phyloP scores from a whole-genome alignment of 2,888 invertebrate genomes.

The Cataglyphis altisquamis region DNA sequence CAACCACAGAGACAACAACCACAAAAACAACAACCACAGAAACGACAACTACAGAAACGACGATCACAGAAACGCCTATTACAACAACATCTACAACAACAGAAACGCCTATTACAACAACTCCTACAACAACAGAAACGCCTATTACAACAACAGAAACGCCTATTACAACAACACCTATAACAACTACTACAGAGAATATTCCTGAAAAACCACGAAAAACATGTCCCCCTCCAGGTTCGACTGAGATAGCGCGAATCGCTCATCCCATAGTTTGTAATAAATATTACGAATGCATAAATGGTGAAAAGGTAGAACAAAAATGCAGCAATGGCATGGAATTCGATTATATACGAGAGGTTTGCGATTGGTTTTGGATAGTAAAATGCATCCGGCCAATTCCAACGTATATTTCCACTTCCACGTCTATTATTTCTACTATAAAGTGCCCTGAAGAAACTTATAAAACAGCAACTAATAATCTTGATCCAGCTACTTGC shows the following conservation, averaged over 20 bases:
- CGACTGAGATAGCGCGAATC: conserved; percentile 33
- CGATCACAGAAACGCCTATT: not conserved
- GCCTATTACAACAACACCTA: not conserved
- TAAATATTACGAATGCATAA: conserved; percentile 71
- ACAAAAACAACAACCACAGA: not conserved
- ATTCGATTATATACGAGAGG: conserved; percentile 60
- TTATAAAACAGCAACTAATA: not conserved
- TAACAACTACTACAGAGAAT: not conserved
- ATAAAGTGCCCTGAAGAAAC: not conserved
- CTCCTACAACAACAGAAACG: not conserved
- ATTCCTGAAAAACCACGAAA: not conserved
- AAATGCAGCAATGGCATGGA: no score
- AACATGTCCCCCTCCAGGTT: conserved; percentile 34
- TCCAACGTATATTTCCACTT: not conserved
- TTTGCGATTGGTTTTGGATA: conserved; percentile 60
- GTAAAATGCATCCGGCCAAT: not conserved
- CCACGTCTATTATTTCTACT: not conserved
- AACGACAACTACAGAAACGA: not conserved
- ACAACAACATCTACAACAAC: no score
- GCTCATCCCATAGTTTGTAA: conserved; percentile 72
- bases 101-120: not conserved
- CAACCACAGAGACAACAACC: no score
- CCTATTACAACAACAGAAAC: not conserved
- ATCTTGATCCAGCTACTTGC: conserved; percentile 54
- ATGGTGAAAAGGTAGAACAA: conserved; percentile 58